Evolutionary conservation across 2,113 vertebrate species (phyloP).

Genomic region (human (Homo sapiens)): DNA sequence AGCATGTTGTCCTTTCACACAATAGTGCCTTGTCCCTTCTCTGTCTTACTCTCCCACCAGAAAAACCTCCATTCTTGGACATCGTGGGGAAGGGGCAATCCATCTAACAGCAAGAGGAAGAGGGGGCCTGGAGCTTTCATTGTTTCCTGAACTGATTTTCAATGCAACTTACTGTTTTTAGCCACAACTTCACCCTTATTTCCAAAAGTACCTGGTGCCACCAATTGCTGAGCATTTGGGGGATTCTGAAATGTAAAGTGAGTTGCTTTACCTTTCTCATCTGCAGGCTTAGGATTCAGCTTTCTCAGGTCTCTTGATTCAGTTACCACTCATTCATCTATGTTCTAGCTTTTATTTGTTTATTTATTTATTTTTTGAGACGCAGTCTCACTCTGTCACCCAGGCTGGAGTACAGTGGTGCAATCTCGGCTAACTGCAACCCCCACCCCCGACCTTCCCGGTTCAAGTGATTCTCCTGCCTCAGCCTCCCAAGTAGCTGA

Average conservation of each 20-base stretch:
- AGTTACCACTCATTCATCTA: not conserved
- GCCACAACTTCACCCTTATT: not conserved
- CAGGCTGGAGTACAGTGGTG: too few species aligned
- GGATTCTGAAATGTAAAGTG: not conserved
- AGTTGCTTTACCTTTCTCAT: not conserved
- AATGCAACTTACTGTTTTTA: not conserved
- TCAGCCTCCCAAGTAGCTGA: too few species aligned
- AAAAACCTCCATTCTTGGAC: not conserved
- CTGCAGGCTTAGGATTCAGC: not conserved
- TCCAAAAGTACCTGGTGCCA: not conserved
- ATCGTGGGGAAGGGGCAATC: not conserved
- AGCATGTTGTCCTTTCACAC: not conserved
- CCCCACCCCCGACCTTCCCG: too few species aligned
- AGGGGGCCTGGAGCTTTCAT: not conserved
- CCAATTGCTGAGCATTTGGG: not conserved
- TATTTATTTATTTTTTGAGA: too few species aligned
- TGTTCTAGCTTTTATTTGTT: not conserved
- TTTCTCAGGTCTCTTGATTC: not conserved
- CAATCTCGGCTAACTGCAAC: too few species aligned
- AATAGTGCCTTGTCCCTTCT: not conserved
- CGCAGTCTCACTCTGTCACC: too few species aligned
- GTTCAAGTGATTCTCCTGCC: too few species aligned
- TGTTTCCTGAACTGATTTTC: constrained; percentile 16
- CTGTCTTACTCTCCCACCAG: not conserved
- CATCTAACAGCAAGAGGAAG: not conserved